Evolutionary conservation across 2,113 vertebrate genomes (phyloP), one percentile per base, ranked within the genome.

Genomic region (Burhinus bistriatus): DNA sequence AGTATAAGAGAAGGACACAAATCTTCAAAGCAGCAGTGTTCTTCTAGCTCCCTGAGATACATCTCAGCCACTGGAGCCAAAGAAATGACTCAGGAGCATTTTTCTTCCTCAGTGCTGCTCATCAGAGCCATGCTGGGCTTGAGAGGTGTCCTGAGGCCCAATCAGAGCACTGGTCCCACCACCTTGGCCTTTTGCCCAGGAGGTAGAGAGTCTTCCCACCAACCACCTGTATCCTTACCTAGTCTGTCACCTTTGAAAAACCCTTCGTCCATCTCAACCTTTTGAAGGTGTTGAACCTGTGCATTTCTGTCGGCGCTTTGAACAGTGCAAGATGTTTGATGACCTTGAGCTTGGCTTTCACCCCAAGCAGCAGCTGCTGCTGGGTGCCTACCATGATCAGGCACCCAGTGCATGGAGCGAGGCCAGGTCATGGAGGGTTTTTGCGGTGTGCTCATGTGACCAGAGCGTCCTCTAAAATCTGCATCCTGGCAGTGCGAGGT

Each of bases 281-380:
- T 66, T 32, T 7, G 36, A 10, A 54, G 23, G 66, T 5, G 12
- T 55, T 55, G 75, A 89, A 32, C 61, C 7, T 18, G 9, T 11
- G 19, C 68, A 3, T 57, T 66, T 27, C 52, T 66, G 16, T 6
- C 1, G 1, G 36, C 0, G 1, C 5, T 0, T 15, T 42, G 59
- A 73, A 23, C 13, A 4, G 6, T 13, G 32, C 54, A 13, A 34
- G n/a, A 16, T 22, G 32, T 52, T 45, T 15, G 34, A 9, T 90
- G 79, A 76, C 71, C 79, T 76, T 34, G 38, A 34, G 38, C 54
- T 44, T 29, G 54, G 45, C 51, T 64, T 49, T 57, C 11, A 18
- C 29, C 34, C 29, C 52, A 22, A 9, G 32, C 11, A 45, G 68
- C 7, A 6, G 59, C 36, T 36, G 26, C 49, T 20, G 19, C 47